These are phyloP conservation scores for Leptura quadrifasciata DNA, from an alignment of 2,888 invertebrate genomes.

Conservation along the genomic window DNA sequence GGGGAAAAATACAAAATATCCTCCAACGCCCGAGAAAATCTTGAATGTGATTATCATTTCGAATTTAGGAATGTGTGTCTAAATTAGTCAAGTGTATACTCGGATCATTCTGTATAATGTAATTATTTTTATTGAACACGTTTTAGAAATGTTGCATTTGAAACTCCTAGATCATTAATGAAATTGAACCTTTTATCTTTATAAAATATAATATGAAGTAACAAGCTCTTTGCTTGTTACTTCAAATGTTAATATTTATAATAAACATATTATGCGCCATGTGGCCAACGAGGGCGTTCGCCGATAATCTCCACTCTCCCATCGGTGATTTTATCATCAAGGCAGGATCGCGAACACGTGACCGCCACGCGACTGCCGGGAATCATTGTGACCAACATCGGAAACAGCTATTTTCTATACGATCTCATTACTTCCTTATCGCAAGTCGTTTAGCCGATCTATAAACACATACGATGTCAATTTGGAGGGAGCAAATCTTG, in stretches of 20 bases:
- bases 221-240: too few relatives aligned
- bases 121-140: too few relatives aligned
- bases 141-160: too few relatives aligned
- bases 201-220: too few relatives aligned
- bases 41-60: too few relatives aligned
- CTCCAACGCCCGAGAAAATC: too few relatives aligned
- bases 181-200: too few relatives aligned
- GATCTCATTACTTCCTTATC: slow-evolving; percentile 70
- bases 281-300: slow-evolving; percentile 50
- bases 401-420: slow-evolving; percentile 62
- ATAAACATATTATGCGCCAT: slow-evolving; percentile 53
- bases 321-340: slow-evolving; percentile 63
- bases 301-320: slow-evolving; percentile 47
- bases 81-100: too few relatives aligned
- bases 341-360: slow-evolving; percentile 64
- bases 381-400: slow-evolving; percentile 64
- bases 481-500: slow-evolving; percentile 63
- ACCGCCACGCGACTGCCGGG: slow-evolving; percentile 59
- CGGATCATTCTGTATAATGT: too few relatives aligned
- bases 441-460: slow-evolving; percentile 71
- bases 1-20: too few relatives aligned
- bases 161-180: too few relatives aligned
- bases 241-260: slow-evolving; percentile 26
- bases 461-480: slow-evolving; percentile 67
- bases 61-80: too few relatives aligned